Conservation (phyloP, 2,797 vertebrate genomes). For the Acanthopagrus latus region DNA sequence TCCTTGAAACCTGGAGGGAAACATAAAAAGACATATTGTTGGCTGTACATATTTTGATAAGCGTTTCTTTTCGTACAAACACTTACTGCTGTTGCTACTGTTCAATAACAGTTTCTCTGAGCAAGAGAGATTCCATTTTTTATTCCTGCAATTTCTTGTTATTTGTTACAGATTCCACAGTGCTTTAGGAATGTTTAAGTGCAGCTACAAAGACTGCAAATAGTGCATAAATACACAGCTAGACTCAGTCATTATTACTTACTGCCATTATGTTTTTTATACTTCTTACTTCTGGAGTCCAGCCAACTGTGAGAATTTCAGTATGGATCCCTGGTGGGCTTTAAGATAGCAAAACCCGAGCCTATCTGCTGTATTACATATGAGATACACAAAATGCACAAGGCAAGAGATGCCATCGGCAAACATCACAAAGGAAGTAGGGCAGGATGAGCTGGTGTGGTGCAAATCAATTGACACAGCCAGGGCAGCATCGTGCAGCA, state of each 20-base stretch:
- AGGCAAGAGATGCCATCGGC: constrained; percentile 13
- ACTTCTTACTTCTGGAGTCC: background rate
- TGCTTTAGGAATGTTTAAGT: background rate
- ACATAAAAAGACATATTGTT: background rate
- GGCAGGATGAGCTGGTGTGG: constrained; percentile 8
- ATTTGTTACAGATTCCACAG: background rate
- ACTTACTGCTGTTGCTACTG: background rate
- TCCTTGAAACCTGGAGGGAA: background rate
- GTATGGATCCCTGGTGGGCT: constrained; percentile 19
- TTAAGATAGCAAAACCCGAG: constrained; percentile 1
- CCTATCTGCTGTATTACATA: constrained; percentile 18
- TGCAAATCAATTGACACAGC: constrained; percentile 29
- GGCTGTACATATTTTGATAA: constrained; percentile 9
- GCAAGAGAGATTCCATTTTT: background rate
- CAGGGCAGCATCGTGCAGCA: background rate
- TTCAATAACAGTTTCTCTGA: background rate
- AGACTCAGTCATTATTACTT: background rate
- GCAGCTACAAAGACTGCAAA: constrained; percentile 14
- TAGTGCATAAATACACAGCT: background rate
- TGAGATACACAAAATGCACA: constrained; percentile 17
- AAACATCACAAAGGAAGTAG: constrained; percentile 1
- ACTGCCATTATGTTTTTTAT: background rate
- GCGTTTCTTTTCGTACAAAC: background rate
- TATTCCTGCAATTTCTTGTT: constrained; percentile 9
- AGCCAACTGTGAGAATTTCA: constrained; percentile 3